phyloP scores from a whole-genome alignment of 2,888 invertebrate species.

The Oscheius sp. region DNA sequence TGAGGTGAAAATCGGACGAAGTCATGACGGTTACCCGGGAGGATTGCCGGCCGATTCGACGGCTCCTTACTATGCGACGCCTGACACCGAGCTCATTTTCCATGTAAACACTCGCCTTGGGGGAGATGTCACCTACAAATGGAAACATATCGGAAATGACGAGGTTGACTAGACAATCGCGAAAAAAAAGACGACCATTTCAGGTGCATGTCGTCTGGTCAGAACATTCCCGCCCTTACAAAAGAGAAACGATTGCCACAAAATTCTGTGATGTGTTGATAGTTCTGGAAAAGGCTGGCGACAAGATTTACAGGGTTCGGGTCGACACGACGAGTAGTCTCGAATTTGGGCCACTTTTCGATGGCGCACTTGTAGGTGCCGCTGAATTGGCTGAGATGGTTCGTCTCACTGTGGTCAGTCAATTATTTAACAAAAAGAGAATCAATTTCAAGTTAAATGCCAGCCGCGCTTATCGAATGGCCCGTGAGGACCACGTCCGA shows the following conservation, averaged over 20 bases:
- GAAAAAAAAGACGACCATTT: constrained; percentile 1
- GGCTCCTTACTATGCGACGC: constrained; percentile 91
- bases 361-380: constrained; percentile 86
- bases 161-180: constrained; percentile 47
- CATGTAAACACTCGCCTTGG: constrained; percentile 98
- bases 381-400: constrained; percentile 86
- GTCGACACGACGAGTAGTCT: constrained; percentile 65
- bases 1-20: constrained; percentile 59
- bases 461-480: constrained; percentile 57
- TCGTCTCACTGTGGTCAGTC: constrained; percentile 84
- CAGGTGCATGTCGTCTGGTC: constrained; percentile 99
- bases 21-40: constrained; percentile 87
- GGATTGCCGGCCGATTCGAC: constrained; percentile 84
- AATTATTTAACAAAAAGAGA: background rate
- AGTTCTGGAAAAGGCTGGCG: constrained; percentile 84
- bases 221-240: constrained; percentile 93
- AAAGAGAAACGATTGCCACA: constrained; percentile 95
- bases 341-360: constrained; percentile 90
- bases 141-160: constrained; percentile 76
- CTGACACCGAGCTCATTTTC: constrained; percentile 78
- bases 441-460: constrained; percentile 57
- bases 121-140: constrained; percentile 74
- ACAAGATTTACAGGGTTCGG: constrained; percentile 63
- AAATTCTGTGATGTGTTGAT: constrained; percentile 99
- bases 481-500: constrained; percentile 55